Conservation (phyloP, 2,113 vertebrate species). For the Papio anubis region DNA sequence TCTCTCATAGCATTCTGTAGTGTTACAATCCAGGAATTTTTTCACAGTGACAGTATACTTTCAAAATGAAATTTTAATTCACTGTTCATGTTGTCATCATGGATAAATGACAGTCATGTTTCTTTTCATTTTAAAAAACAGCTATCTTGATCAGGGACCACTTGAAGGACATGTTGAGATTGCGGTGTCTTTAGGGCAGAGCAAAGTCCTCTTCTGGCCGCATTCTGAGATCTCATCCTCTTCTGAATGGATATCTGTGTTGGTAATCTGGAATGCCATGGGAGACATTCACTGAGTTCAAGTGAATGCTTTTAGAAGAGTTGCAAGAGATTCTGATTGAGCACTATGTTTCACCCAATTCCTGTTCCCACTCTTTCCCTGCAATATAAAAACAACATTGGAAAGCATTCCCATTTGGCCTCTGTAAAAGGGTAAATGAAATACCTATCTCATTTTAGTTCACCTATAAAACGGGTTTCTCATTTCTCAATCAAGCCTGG, state of each 20-base stretch:
- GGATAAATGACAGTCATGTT: background rate
- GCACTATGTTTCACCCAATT: background rate
- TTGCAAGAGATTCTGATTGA: background rate
- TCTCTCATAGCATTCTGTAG: background rate
- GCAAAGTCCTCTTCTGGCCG: background rate
- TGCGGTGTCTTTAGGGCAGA: background rate
- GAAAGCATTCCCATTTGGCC: background rate
- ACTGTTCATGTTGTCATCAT: background rate
- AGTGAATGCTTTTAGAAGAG: background rate
- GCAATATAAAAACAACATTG: background rate
- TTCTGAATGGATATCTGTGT: background rate
- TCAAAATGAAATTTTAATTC: slow-evolving; percentile 26
- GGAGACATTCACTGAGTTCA: background rate
- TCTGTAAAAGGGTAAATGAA: background rate
- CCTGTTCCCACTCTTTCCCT: too few species aligned
- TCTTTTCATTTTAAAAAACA: background rate
- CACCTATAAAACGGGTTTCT: background rate
- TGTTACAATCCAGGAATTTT: background rate
- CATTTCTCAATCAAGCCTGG: background rate
- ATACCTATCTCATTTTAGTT: background rate
- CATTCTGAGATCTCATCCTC: background rate
- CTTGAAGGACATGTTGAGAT: background rate
- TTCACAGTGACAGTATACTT: background rate
- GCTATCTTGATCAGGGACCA: fast-evolving
- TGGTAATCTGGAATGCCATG: background rate